These are phyloP conservation scores for Sandelia bainsii DNA, from an alignment of 2,797 vertebrate species.

Conservation along the genomic window DNA sequence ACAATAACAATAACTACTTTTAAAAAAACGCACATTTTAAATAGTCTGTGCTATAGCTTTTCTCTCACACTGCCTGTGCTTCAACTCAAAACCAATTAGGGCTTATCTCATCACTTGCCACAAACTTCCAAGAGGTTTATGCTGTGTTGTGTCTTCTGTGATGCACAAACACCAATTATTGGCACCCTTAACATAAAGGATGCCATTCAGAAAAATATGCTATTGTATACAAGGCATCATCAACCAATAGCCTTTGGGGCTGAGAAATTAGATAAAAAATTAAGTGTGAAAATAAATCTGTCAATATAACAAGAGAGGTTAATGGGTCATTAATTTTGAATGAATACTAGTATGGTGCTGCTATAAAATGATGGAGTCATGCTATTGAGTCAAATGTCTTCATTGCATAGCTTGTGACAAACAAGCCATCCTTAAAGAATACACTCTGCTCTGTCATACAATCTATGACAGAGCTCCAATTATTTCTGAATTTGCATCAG, in stretches of 20 bases:
- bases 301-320: slow-evolving; percentile 2
- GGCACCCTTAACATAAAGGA: neutral
- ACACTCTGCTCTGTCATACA: neutral
- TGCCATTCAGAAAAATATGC: slow-evolving; percentile 4
- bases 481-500: slow-evolving; percentile 11
- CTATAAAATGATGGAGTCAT: neutral
- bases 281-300: slow-evolving; percentile 6
- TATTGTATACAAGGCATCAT: neutral
- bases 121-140: neutral
- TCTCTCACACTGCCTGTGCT: neutral
- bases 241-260: neutral
- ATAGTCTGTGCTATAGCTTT: no score
- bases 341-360: slow-evolving; percentile 11
- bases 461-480: slow-evolving; percentile 5
- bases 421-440: slow-evolving; percentile 14
- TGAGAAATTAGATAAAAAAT: slow-evolving; percentile 14
- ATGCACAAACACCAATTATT: slow-evolving; percentile 3
- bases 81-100: neutral
- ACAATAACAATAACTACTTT: no score
- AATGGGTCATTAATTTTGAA: slow-evolving; percentile 30
- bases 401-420: neutral
- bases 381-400: slow-evolving; percentile 17
- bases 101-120: neutral
- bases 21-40: no score
- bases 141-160: neutral